Conservation (phyloP, 2,113 vertebrate species). For the Brachirus orientalis region DNA sequence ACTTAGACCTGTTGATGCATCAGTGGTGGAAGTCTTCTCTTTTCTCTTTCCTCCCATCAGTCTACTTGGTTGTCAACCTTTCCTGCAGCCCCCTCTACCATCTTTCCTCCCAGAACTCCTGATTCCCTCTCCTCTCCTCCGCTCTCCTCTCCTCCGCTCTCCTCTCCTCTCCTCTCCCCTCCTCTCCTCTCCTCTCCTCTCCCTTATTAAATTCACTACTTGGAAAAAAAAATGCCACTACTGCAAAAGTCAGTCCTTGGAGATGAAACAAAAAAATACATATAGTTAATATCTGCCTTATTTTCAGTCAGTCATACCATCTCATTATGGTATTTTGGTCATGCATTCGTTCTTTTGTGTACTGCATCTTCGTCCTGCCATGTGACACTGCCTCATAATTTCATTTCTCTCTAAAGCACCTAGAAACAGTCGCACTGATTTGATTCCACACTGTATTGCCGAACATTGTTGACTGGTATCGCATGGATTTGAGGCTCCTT, state of each 20-base stretch:
- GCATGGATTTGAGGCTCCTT: background rate
- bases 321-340: constrained; percentile 29
- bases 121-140: constrained; percentile 13
- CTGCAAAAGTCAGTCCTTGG: constrained; percentile 45
- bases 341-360: constrained; percentile 10
- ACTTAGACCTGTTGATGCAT: constrained; percentile 72
- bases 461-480: background rate
- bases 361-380: background rate
- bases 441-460: background rate
- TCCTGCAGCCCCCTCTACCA: constrained; percentile 44
- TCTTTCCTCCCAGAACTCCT: constrained; percentile 63
- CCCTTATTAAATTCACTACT: constrained; percentile 20
- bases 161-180: constrained; percentile 53
- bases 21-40: constrained; percentile 56
- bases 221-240: constrained; percentile 31
- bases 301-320: constrained; percentile 19
- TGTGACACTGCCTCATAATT: background rate
- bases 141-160: constrained; percentile 50
- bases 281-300: background rate
- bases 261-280: background rate
- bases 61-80: constrained; percentile 64
- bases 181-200: constrained; percentile 12
- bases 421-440: background rate
- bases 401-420: constrained; percentile 4
- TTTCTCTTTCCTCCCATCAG: constrained; percentile 64